Percentiles rank a stretch among this genome's conserved stretches.
These are phyloP conservation scores for Prorops nasuta DNA, from an alignment of 1,140 invertebrate genomes.

Conservation along the genomic window DNA sequence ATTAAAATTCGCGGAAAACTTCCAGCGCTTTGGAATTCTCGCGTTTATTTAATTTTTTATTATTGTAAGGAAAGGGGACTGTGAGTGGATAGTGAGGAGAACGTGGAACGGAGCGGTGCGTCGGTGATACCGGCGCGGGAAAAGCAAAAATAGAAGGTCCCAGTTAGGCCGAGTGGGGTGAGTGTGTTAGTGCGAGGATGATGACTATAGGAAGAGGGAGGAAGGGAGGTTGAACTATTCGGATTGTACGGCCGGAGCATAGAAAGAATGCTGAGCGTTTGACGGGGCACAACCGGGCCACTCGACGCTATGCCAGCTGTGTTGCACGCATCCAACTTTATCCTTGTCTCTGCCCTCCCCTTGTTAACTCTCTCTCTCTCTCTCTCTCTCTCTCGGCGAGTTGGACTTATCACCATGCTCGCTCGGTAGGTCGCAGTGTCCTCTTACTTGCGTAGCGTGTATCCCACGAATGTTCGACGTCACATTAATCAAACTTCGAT, in stretches of 20 bases:
- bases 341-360: background rate
- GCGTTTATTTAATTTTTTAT: too few relatives aligned
- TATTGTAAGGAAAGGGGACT: too few relatives aligned
- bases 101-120: slow-evolving; percentile 10
- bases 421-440: too few relatives aligned
- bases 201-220: slow-evolving; percentile 1
- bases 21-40: too few relatives aligned
- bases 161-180: slow-evolving; percentile 2
- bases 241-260: slow-evolving; percentile 27
- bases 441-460: too few relatives aligned
- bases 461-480: too few relatives aligned
- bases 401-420: too few relatives aligned
- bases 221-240: slow-evolving; percentile 34
- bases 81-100: slow-evolving; percentile 20
- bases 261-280: slow-evolving; percentile 42
- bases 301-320: slow-evolving; percentile 27
- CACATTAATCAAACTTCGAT: too few relatives aligned
- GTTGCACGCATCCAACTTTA: background rate
- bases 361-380: background rate
- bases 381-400: background rate
- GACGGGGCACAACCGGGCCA: slow-evolving; percentile 33
- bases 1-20: too few relatives aligned
- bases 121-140: slow-evolving; percentile 19
- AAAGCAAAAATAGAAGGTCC: slow-evolving; percentile 26
- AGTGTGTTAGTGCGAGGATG: background rate